phyloP scores from a whole-genome alignment of 2,113 vertebrate genomes.

The Morone saxatilis region DNA sequence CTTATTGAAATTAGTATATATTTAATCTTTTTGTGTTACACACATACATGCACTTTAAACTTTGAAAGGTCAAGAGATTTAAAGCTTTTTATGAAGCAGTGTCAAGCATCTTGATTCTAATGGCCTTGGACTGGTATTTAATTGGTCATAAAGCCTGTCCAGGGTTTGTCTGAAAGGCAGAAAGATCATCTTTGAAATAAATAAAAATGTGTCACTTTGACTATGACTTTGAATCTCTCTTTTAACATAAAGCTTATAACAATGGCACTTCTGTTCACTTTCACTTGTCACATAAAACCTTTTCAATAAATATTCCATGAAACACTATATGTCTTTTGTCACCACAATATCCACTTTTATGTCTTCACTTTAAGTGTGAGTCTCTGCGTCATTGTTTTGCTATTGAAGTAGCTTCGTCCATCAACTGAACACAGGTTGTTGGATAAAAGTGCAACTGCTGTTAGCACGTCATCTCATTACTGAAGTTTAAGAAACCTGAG shows the following conservation, averaged over 20 bases:
- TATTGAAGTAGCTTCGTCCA: not conserved
- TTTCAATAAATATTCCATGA: conserved; percentile 1
- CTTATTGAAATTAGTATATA: not conserved
- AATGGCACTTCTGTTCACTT: not conserved
- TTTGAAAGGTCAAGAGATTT: not conserved
- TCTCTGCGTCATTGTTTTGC: not conserved
- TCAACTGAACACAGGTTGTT: not conserved
- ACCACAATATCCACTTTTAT: not conserved
- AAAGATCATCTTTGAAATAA: not conserved
- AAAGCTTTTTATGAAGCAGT: conserved; percentile 4
- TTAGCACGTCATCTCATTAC: not conserved
- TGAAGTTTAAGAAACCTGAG: not conserved
- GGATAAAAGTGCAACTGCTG: not conserved
- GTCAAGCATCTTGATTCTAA: not conserved
- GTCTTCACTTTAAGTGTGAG: not conserved
- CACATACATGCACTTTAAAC: not conserved
- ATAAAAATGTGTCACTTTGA: not conserved
- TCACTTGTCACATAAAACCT: not conserved
- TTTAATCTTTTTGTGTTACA: conserved; percentile 4
- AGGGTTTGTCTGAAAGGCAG: not conserved
- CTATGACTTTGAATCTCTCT: not conserved
- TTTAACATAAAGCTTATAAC: not conserved
- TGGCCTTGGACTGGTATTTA: not conserved
- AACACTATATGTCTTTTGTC: not conserved
- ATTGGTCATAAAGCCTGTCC: not conserved